These are phyloP conservation scores for Rhincodon typus DNA, from an alignment of 2,797 vertebrate species.

Conservation along the genomic window DNA sequence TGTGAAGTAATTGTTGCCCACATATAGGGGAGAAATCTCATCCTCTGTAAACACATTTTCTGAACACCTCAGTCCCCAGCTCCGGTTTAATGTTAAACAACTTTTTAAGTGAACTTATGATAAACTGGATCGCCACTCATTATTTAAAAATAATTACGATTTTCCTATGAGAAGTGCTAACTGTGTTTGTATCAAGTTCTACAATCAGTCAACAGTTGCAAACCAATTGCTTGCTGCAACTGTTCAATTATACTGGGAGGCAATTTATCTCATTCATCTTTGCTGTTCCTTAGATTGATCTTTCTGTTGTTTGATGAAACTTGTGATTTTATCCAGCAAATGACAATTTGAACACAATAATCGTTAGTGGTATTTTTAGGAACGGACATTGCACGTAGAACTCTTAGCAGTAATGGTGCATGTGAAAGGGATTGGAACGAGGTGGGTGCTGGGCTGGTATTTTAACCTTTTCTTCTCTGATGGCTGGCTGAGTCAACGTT, in stretches of 20 bases:
- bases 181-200: neutral
- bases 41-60: neutral
- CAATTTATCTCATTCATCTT: neutral
- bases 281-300: neutral
- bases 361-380: neutral
- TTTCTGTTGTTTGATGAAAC: neutral
- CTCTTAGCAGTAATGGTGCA: neutral
- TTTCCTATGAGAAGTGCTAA: neutral
- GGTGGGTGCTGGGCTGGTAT: no score
- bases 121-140: neutral
- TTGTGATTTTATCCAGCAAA: neutral
- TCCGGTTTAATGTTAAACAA: neutral
- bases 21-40: neutral
- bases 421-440: neutral
- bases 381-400: neutral
- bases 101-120: neutral
- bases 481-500: no score
- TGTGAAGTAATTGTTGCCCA: neutral
- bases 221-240: neutral
- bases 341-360: neutral
- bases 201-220: neutral
- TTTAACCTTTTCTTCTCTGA: neutral
- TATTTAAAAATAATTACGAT: neutral
- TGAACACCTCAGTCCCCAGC: neutral
- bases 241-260: no score